Base-by-base conservation (phyloP, 2,113 vertebrate species). In the Casuarius casuarius region DNA sequence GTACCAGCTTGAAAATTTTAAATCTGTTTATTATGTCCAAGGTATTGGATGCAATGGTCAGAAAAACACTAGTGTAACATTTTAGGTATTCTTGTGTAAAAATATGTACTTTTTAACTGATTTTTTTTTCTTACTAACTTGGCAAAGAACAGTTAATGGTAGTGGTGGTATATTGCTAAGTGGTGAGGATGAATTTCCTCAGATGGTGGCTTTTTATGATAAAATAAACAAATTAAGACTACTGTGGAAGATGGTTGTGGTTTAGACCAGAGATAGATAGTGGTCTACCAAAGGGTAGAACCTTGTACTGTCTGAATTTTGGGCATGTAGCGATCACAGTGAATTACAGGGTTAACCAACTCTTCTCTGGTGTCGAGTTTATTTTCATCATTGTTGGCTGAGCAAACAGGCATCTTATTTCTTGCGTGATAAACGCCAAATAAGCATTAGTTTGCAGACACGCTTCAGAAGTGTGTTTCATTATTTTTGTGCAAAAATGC, bases 401-500 rank as follows among this genome's bases (percentile, higher is more conserved):
- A 65, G 38, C 13, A 20, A 12, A 38, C 23, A 46, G 54, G 7
- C 10, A 2, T 65, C 35, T 71, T 67, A 2, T 42, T 81, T 79
- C 38, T 8, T 84, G 61, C n/a, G 80, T 48, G 0, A 51, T 66
- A 5, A 3, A 35, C 35, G 72, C 58, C n/a, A 89, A 84, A 28
- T 35, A 18, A 2, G 0, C 25, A 7, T 0, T 52, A 1, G 1
- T 19, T 49, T 80, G 8, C 58, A 63, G 44, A 62, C 44, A 14
- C 8, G 5, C 42, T 78, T 75, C 33, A 66, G 35, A 72, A 65
- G 4, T 26, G 19, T 51, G 2, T 46, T 40, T 40, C 7, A 49
- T 20, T 84, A 12, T 70, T 87, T 90, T 23, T 61, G 3, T 54
- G 35, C 12, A 29, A 63, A 51, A 51, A 48, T 26, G 13, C 40